Conservation (phyloP, 1,140 invertebrate species). For the Caenorhabditis remanei region DNA sequence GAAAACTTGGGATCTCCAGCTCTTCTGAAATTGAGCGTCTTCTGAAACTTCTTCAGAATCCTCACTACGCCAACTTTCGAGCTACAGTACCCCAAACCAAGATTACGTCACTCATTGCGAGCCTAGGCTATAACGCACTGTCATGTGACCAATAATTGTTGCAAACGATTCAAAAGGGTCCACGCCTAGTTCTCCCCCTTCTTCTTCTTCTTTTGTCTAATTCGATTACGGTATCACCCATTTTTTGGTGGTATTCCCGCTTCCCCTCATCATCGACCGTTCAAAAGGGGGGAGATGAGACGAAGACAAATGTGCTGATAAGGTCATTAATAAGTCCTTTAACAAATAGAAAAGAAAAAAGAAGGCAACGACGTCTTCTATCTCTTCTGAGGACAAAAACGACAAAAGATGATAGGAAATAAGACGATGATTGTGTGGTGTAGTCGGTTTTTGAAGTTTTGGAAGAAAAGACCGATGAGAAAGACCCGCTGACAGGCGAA, state of each 20-base stretch:
- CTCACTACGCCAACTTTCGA: no score
- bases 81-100: no score
- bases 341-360: slow-evolving; percentile 19
- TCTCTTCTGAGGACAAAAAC: not conserved
- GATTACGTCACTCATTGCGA: no score
- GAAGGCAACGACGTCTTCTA: not conserved
- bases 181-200: not conserved
- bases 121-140: not conserved
- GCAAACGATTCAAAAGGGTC: not conserved
- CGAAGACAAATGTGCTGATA: not conserved
- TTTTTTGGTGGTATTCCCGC: not conserved
- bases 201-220: slow-evolving; percentile 3
- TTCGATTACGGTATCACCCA: slow-evolving; percentile 38
- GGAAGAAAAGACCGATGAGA: no score
- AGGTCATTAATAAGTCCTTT: slow-evolving; percentile 45
- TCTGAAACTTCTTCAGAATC: no score
- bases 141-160: not conserved
- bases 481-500: not conserved
- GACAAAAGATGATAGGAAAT: not conserved
- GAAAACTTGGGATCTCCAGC: no score
- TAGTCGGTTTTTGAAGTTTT: slow-evolving; percentile 28
- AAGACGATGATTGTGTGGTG: no score
- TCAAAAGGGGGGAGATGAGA: not conserved
- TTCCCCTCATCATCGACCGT: not conserved
- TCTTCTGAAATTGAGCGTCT: no score